These are phyloP conservation scores for Triplophysa rosa DNA, from an alignment of 2,113 vertebrate genomes.

Conservation along the genomic window DNA sequence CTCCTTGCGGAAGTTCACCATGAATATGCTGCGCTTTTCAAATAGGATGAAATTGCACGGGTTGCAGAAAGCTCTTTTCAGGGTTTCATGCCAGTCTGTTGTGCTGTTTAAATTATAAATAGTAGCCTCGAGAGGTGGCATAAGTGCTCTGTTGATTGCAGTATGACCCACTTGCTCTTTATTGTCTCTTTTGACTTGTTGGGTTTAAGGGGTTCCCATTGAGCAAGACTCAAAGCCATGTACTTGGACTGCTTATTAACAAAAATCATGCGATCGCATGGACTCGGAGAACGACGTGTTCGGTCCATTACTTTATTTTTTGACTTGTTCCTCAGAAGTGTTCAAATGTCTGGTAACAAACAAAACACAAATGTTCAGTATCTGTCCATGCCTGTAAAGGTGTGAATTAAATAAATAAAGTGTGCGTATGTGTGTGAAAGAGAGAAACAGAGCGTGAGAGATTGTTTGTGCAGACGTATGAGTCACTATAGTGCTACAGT, in stretches of 20 bases:
- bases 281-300: not conserved
- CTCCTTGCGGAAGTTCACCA: slow-evolving; percentile 6
- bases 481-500: slow-evolving; percentile 37
- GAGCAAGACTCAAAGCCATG: slow-evolving; percentile 41
- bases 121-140: slow-evolving; percentile 43
- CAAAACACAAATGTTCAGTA: slow-evolving; percentile 74
- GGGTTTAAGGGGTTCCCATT: slow-evolving; percentile 42
- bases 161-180: slow-evolving; percentile 37
- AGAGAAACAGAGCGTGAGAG: not conserved
- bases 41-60: slow-evolving; percentile 22
- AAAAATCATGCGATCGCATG: slow-evolving; percentile 23
- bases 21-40: slow-evolving; percentile 1
- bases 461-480: slow-evolving; percentile 25
- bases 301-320: slow-evolving; percentile 31
- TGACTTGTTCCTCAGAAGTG: slow-evolving; percentile 63
- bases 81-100: slow-evolving; percentile 39
- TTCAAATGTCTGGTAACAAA: slow-evolving; percentile 67
- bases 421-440: not conserved
- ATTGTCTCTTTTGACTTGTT: slow-evolving; percentile 39
- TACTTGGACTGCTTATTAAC: slow-evolving; percentile 32
- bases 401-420: slow-evolving; percentile 57
- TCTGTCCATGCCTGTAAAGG: slow-evolving; percentile 64
- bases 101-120: slow-evolving; percentile 44
- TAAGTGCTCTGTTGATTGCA: slow-evolving; percentile 45
- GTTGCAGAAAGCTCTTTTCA: slow-evolving; percentile 44